phyloP scores from a whole-genome alignment of 2,888 invertebrate species.

The Xestobium rufovillosum region DNA sequence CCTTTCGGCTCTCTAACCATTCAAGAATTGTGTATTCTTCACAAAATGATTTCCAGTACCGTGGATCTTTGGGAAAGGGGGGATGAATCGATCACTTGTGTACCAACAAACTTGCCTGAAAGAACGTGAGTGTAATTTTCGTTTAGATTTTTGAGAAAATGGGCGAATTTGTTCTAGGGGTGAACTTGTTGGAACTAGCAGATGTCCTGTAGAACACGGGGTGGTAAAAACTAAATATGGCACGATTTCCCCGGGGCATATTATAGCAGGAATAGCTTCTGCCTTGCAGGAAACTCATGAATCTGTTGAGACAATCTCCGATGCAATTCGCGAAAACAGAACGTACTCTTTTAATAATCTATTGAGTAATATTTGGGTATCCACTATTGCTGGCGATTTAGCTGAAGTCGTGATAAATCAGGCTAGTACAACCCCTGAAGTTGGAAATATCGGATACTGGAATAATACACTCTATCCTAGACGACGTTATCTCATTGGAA shows the following conservation, averaged over 20 bases:
- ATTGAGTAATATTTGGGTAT: slow-evolving; percentile 54
- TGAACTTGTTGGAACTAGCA: too few species aligned
- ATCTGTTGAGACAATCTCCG: slow-evolving; percentile 18
- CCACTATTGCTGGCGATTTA: slow-evolving; percentile 56
- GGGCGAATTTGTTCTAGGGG: too few species aligned
- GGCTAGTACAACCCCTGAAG: slow-evolving; percentile 46
- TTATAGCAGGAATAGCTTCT: slow-evolving; percentile 54
- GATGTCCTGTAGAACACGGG: slow-evolving; percentile 59
- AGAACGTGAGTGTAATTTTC: slow-evolving; percentile 1
- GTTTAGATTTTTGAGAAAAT: too few species aligned
- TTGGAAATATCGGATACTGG: slow-evolving; percentile 54
- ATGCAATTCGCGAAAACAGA: background rate
- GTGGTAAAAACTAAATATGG: slow-evolving; percentile 58
- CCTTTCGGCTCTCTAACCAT: slow-evolving; percentile 37
- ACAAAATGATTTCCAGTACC: slow-evolving; percentile 53
- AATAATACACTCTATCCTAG: slow-evolving; percentile 56
- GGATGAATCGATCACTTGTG: slow-evolving; percentile 50
- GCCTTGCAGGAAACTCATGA: slow-evolving; percentile 54
- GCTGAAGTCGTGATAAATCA: slow-evolving; percentile 61
- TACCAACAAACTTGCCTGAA: too few species aligned
- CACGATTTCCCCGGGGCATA: slow-evolving; percentile 50
- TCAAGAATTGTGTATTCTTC: slow-evolving; percentile 47
- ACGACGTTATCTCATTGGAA: slow-evolving; percentile 48
- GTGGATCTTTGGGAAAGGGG: slow-evolving; percentile 53
- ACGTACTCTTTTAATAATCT: slow-evolving; percentile 16